Conservation (phyloP, 2,797 vertebrate genomes). For the Sebastes paucispinis region DNA sequence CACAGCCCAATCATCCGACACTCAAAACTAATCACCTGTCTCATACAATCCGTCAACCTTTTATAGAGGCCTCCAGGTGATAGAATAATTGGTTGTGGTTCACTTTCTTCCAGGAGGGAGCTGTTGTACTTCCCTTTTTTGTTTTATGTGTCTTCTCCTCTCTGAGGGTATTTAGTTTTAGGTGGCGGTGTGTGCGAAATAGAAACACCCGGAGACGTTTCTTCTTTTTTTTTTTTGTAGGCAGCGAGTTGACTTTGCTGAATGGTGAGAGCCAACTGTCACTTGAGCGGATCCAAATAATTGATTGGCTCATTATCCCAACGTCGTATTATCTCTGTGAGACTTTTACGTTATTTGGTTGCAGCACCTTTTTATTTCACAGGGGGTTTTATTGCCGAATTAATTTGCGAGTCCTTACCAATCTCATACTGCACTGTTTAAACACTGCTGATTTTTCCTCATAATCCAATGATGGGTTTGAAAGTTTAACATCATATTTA, state of each 20-base stretch:
- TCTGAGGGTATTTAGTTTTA: conserved; percentile 54
- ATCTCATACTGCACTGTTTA: conserved; percentile 31
- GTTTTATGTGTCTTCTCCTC: conserved; percentile 39
- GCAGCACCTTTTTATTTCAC: conserved; percentile 55
- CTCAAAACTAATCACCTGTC: conserved; percentile 74
- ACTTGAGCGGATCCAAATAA: conserved; percentile 64
- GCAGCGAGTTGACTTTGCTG: conserved; percentile 34
- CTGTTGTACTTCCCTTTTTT: conserved; percentile 53
- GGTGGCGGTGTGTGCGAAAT: conserved; percentile 31
- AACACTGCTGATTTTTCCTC: conserved; percentile 32
- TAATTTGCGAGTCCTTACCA: conserved; percentile 41
- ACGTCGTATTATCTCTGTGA: conserved; percentile 56
- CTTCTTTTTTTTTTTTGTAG: neutral
- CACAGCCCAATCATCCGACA: conserved; percentile 72
- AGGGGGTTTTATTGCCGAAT: conserved; percentile 45
- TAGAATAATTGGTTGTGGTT: conserved; percentile 75
- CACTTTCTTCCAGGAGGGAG: conserved; percentile 60
- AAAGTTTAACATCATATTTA: neutral
- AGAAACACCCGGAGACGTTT: conserved; percentile 50
- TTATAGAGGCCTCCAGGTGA: conserved; percentile 67
- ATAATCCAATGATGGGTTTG: conserved; percentile 20
- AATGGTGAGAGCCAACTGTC: conserved; percentile 56
- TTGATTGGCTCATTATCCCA: conserved; percentile 72
- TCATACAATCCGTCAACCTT: conserved; percentile 68
- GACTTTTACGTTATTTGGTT: conserved; percentile 48